Percentiles rank a stretch among this genome's conserved stretches.
These are phyloP conservation scores for Oreochromis grahami DNA, from an alignment of 2,797 vertebrate genomes.

Conservation along the genomic window DNA sequence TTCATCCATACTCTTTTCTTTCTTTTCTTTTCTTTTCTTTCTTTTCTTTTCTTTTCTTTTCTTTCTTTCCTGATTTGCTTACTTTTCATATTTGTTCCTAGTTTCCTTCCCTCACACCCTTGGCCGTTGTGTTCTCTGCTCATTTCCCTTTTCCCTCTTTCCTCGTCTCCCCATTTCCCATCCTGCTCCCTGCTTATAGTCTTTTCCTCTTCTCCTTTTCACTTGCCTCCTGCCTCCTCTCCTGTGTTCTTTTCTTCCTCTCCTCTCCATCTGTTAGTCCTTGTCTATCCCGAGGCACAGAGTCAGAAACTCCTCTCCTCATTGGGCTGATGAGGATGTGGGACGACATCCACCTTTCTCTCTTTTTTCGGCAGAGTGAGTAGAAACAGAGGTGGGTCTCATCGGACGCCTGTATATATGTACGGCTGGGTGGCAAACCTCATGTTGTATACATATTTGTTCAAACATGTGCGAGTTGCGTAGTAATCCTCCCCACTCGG, in stretches of 20 bases:
- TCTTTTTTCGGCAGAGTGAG: not conserved
- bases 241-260: not conserved
- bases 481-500: conserved; percentile 78
- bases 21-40: not conserved
- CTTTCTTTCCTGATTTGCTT: not conserved
- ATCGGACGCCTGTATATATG: conserved; percentile 47
- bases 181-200: not conserved
- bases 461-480: conserved; percentile 91
- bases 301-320: conserved; percentile 27
- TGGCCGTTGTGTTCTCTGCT: not conserved
- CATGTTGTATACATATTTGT: conserved; percentile 82
- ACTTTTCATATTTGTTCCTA: not conserved
- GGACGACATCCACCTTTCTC: conserved; percentile 31
- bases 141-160: accelerated
- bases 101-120: not conserved
- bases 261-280: conserved; percentile 56
- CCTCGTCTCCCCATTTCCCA: not conserved
- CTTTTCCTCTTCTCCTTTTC: not conserved
- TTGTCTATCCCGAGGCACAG: conserved; percentile 59
- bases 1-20: not conserved
- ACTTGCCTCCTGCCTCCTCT: not conserved
- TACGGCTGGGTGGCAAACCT: conserved; percentile 68
- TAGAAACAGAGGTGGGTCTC: conserved; percentile 48
- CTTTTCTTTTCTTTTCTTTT: not conserved
- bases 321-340: conserved; percentile 26